Evolutionary conservation across 2,888 invertebrate species (phyloP), one percentile per base, ranked within the genome.

Genomic region (Nomada goodeniana): DNA sequence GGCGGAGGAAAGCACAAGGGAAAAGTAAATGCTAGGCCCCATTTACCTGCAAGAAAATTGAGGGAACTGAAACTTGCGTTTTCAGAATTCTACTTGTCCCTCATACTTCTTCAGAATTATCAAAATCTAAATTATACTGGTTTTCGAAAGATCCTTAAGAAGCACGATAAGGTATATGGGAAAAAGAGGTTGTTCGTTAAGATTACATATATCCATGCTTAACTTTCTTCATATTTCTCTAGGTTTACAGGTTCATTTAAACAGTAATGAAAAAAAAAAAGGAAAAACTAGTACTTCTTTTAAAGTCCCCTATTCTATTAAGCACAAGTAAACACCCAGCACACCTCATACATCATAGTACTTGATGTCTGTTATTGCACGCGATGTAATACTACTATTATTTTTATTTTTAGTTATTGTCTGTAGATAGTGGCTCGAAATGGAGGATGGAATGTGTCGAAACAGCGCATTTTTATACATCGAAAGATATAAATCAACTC

Each of bases 91-190:
- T 99, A 99, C 94, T 95, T 99, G 60, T 98, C 98, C 91, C 95
- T 99, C 68, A 98, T 99, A 89, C 95, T 99, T 20, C 95, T 99
- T 80, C 99, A 99, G 94, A 99, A 99, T 94, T 99, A 99, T 93
- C 99, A 99, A 94, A 99, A 98, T 93, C 95, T 99, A 73, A 99
- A 99, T 94, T 98, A 98, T 92, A 99, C 99, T 3, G 99, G 99
- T 1, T 99, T 99, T 95, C 96, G 99, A 84, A 99, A 99, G 94
- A 99, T 99, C 92, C 95, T 99, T 83, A 99, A 99, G 94, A 99
- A 99, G 94, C 99, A 99, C 93, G 99, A 99, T 94, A 99, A 99
- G 96, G 98, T 98, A 94, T 29, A 59, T 64, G 53, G 10, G 64
- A 60, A 42, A n/a, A 57, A n/a, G 80, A 36, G 18, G n/a, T 36